Evolutionary conservation across 2,888 invertebrate genomes (phyloP).

Genomic region (Tortricodes alternella): DNA sequence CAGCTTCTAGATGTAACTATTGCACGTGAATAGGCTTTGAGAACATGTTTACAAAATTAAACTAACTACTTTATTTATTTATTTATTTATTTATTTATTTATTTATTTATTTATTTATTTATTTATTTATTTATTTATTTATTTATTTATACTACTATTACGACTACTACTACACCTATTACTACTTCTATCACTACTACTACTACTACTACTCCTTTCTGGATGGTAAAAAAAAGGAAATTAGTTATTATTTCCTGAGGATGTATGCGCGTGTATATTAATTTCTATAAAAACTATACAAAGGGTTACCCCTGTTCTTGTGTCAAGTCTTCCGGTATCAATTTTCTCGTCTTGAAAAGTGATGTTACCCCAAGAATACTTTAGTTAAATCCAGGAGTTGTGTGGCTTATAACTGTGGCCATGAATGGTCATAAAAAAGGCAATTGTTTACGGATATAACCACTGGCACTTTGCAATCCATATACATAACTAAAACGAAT

Average conservation of each 20-base stretch:
- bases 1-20: not conserved
- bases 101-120: not conserved
- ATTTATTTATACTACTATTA: no score
- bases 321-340: no score
- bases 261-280: no score
- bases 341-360: no score
- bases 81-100: not conserved
- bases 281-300: no score
- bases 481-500: conserved; percentile 7
- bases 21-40: not conserved
- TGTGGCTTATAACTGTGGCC: not conserved
- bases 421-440: conserved; percentile 6
- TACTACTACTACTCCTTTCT: no score
- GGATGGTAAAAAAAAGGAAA: no score
- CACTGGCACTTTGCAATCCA: conserved; percentile 11
- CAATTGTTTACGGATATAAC: conserved; percentile 24
- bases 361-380: no score
- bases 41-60: not conserved
- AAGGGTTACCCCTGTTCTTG: no score
- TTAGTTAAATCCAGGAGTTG: not conserved
- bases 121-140: not conserved
- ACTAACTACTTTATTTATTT: not conserved
- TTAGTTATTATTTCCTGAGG: no score
- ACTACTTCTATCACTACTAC: no score
- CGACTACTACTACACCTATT: no score